Conservation (phyloP, 2,113 vertebrate genomes). For the Neotragus moschatus region DNA sequence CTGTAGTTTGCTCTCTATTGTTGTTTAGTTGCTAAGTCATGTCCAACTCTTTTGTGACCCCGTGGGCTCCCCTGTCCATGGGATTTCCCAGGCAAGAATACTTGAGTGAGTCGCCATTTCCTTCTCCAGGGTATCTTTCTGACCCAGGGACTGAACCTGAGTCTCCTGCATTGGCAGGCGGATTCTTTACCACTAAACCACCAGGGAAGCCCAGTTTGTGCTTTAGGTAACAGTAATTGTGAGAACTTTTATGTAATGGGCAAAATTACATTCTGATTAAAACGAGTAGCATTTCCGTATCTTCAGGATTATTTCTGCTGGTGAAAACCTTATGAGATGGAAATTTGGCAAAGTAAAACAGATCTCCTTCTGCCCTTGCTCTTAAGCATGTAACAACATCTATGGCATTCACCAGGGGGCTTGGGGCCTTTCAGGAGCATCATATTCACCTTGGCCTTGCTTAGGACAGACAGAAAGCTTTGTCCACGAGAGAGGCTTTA, state of each 20-base stretch:
- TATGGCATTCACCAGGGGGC: not conserved
- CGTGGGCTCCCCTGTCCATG: not conserved
- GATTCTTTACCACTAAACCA: not conserved
- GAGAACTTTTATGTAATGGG: not conserved
- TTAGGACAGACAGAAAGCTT: not conserved
- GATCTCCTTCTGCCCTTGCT: not conserved
- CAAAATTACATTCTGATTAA: not conserved
- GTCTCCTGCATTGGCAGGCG: not conserved
- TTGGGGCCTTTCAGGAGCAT: not conserved
- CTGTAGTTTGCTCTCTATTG: not conserved
- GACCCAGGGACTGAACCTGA: not conserved
- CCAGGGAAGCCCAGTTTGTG: not conserved
- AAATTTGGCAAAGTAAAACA: not conserved
- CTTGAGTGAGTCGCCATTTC: not conserved
- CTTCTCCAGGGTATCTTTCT: not conserved
- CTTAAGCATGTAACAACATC: not conserved
- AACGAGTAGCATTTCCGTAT: not conserved
- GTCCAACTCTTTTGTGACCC: not conserved
- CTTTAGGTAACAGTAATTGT: not conserved
- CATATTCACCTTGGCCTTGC: not conserved
- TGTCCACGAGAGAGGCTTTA: not conserved
- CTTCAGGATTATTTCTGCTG: not conserved
- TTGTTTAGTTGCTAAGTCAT: not conserved
- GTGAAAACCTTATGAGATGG: not conserved
- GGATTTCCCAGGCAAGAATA: not conserved